A percentile compares a stretch with the other conserved stretches of the same genome.
phyloP scores from a whole-genome alignment of 1,140 invertebrate species.

The Zaprionus ornatus region DNA sequence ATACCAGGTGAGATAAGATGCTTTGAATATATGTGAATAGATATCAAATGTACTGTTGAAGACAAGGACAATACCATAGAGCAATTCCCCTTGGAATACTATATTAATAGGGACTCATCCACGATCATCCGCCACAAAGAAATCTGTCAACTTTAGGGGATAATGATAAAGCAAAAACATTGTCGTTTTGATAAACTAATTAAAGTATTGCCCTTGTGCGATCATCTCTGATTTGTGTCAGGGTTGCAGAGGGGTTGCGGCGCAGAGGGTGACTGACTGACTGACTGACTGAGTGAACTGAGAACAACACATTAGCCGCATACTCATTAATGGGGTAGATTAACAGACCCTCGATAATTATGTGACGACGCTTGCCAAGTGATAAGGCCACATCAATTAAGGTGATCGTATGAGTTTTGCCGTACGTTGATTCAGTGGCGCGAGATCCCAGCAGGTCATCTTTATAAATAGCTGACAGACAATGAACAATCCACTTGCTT shows the following conservation, averaged over 20 bases:
- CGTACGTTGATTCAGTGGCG: conserved; percentile 9
- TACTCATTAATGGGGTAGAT: conserved; percentile 19
- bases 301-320: conserved; percentile 10
- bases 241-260: not conserved
- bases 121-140: not conserved
- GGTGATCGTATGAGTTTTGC: conserved; percentile 29
- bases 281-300: not conserved
- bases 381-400: conserved; percentile 61
- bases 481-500: not conserved
- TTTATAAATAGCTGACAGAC: not conserved
- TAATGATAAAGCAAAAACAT: not conserved
- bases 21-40: too few relatives aligned
- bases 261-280: conserved; percentile 12
- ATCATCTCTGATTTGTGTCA: conserved; percentile 28
- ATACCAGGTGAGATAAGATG: conserved; percentile 85
- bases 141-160: not conserved
- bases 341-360: conserved; percentile 47
- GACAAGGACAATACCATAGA: not conserved
- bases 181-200: not conserved
- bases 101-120: not conserved
- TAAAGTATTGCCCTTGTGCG: not conserved
- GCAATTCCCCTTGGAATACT: too few relatives aligned
- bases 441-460: conserved; percentile 11
- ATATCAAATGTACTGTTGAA: too few relatives aligned
- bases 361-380: conserved; percentile 31